A percentile compares a stretch with the other conserved stretches of the same genome.
phyloP scores from a whole-genome alignment of 2,888 invertebrate genomes.

The Acleris laterana region DNA sequence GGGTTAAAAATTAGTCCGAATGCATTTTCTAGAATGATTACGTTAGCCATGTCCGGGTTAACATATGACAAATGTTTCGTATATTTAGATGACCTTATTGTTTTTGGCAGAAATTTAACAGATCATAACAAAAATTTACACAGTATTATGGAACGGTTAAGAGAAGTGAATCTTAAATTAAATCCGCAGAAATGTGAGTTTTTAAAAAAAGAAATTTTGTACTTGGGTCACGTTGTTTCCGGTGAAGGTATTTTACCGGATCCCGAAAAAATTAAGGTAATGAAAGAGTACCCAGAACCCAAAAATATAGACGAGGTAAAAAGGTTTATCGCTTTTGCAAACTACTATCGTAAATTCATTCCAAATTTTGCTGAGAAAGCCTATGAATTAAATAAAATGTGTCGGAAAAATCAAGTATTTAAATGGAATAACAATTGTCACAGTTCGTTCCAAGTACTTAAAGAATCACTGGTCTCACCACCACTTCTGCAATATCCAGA shows the following conservation, averaged over 20 bases:
- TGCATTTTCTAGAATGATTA: conserved; percentile 10
- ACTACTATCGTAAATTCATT: conserved; percentile 9
- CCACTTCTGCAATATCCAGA: conserved; percentile 12
- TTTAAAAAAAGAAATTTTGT: conserved; percentile 7
- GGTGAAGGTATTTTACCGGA: conserved; percentile 12
- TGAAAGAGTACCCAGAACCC: conserved; percentile 2
- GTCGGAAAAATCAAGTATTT: conserved; percentile 4
- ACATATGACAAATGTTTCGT: conserved; percentile 12
- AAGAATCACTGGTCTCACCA: conserved; percentile 6
- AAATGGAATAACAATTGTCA: conserved; percentile 1
- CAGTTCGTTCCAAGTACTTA: conserved; percentile 2
- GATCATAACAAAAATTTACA: conserved; percentile 8
- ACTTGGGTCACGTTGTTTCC: conserved; percentile 12
- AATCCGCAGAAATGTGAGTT: conserved; percentile 22
- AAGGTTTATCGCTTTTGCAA: conserved; percentile 9
- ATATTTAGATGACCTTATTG: conserved; percentile 14
- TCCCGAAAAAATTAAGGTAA: conserved; percentile 5
- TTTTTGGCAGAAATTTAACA: conserved; percentile 6
- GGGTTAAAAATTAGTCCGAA: conserved; percentile 12
- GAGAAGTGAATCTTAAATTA: conserved; percentile 4
- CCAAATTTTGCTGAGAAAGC: conserved; percentile 4
- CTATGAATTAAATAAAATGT: conserved; percentile 1
- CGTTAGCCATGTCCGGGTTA: conserved; percentile 16
- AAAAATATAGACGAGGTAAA: conserved; percentile 11
- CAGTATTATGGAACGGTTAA: background rate